Percentiles rank a stretch among this genome's conserved stretches.
Evolutionary conservation across 1,140 invertebrate genomes (phyloP).

Genomic region (Dolichoris vasculosae): DNA sequence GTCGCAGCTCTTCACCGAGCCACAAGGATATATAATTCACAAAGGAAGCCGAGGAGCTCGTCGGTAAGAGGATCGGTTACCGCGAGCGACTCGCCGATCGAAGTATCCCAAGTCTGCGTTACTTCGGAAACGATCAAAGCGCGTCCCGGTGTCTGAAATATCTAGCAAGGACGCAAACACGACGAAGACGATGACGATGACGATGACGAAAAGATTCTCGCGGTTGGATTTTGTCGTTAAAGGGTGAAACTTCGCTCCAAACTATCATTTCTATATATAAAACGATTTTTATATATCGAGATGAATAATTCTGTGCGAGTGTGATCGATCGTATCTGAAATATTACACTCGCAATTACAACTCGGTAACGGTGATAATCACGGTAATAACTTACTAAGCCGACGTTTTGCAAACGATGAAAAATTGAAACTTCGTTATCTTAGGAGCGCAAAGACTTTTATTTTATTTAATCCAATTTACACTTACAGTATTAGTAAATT

Average conservation of each 20-base stretch:
- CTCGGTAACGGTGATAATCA: no score
- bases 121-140: background rate
- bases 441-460: background rate
- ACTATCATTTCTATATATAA: no score
- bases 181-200: background rate
- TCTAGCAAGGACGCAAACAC: background rate
- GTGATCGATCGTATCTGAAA: background rate
- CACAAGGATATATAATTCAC: conserved; percentile 30
- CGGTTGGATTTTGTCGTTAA: background rate
- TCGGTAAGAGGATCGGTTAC: conserved; percentile 5
- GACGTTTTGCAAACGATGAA: background rate
- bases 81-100: background rate
- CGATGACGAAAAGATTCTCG: background rate
- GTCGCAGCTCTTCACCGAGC: background rate
- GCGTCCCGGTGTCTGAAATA: background rate
- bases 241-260: no score
- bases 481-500: no score
- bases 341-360: no score
- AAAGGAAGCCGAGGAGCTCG: background rate
- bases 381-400: background rate
- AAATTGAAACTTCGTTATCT: background rate
- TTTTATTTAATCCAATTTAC: no score
- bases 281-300: background rate
- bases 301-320: background rate
- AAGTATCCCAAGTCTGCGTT: background rate